These are phyloP conservation scores for Telmatochromis brichardi DNA, from an alignment of 2,113 vertebrate genomes.

Conservation along the genomic window DNA sequence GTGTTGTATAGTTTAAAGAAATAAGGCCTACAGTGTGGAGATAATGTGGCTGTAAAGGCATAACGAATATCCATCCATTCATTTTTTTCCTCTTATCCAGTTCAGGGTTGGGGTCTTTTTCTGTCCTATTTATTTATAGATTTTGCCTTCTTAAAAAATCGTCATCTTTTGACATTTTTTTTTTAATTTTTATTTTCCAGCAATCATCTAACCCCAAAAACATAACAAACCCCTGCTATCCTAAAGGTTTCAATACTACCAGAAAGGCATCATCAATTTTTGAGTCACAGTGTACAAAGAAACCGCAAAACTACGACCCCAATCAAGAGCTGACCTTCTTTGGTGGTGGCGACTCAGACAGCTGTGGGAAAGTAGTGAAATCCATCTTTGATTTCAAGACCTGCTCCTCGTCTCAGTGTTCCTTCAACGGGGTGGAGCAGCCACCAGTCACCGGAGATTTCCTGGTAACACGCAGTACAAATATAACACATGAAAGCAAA, in stretches of 20 bases:
- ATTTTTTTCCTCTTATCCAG: not conserved
- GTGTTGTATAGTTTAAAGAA: not conserved
- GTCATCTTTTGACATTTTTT: not conserved
- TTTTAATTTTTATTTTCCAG: constrained; percentile 17
- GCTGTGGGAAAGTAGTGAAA: constrained; percentile 72
- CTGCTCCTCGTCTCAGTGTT: constrained; percentile 72
- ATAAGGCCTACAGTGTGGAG: not conserved
- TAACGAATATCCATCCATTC: not conserved
- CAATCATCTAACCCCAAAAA: not conserved
- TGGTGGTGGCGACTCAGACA: constrained; percentile 70
- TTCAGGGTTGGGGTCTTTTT: not conserved
- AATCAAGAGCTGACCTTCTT: constrained; percentile 54
- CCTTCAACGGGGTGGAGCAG: constrained; percentile 78
- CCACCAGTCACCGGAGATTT: constrained; percentile 80
- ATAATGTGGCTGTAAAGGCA: not conserved
- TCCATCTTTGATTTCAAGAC: constrained; percentile 76
- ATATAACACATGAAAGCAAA: not conserved
- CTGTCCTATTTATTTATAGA: not conserved
- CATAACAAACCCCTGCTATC: constrained; percentile 82
- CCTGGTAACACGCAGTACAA: constrained; percentile 72
- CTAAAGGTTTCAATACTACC: constrained; percentile 58
- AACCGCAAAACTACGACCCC: constrained; percentile 58
- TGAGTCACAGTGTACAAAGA: constrained; percentile 76
- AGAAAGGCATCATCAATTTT: constrained; percentile 66
- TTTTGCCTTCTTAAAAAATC: not conserved